phyloP scores from a whole-genome alignment of 2,888 invertebrate genomes.

The Macaria notata region DNA sequence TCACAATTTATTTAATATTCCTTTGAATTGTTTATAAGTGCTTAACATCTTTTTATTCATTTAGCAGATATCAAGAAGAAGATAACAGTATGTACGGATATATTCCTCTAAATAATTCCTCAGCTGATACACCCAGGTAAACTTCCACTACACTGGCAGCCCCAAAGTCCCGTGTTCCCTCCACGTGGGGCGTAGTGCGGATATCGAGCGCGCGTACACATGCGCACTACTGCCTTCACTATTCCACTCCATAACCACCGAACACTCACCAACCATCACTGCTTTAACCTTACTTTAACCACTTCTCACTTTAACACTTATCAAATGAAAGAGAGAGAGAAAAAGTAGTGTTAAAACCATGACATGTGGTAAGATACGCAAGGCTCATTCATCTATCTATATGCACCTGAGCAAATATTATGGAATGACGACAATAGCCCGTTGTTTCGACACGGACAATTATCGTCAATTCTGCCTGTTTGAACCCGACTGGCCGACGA shows the following conservation, averaged over 20 bases:
- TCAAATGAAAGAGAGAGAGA: no score
- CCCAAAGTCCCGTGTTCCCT: constrained; percentile 39
- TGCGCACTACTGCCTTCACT: constrained; percentile 55
- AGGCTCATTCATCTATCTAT: constrained; percentile 58
- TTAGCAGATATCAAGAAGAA: no score
- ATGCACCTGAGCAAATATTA: constrained; percentile 78
- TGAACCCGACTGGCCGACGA: constrained; percentile 3
- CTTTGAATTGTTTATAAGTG: no score
- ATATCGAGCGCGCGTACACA: constrained; percentile 77
- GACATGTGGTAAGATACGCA: constrained; percentile 7
- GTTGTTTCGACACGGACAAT: constrained; percentile 62
- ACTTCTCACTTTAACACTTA: no score
- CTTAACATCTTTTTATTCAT: no score
- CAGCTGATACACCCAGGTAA: background rate
- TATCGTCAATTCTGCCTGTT: constrained; percentile 34
- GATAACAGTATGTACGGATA: no score
- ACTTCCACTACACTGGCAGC: background rate
- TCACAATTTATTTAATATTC: no score
- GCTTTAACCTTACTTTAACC: no score
- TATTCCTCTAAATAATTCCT: no score
- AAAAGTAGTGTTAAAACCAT: no score
- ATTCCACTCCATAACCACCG: constrained; percentile 11
- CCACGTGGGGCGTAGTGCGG: constrained; percentile 72
- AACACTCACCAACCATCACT: constrained; percentile 11
- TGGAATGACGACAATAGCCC: constrained; percentile 61